phyloP scores from a whole-genome alignment of 2,888 invertebrate species.

The Melinaea menophilus region DNA sequence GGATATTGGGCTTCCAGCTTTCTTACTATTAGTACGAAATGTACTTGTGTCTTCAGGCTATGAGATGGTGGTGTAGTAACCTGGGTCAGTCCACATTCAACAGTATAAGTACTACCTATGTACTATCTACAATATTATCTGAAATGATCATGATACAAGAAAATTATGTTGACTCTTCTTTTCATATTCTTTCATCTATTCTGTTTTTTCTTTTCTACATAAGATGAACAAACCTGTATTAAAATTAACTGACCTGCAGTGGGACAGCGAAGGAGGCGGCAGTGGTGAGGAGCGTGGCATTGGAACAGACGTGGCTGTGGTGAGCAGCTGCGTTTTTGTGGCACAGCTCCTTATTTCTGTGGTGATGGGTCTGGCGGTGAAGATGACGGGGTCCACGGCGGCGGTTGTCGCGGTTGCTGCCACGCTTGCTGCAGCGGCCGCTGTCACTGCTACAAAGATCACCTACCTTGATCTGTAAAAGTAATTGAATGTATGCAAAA shows the following conservation, averaged over 20 bases:
- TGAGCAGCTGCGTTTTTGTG: constrained; percentile 96
- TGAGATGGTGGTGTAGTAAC: no score
- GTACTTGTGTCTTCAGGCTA: no score
- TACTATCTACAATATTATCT: no score
- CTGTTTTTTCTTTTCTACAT: no score
- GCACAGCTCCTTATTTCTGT: constrained; percentile 95
- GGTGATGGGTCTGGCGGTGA: constrained; percentile 91
- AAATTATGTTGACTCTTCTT: no score
- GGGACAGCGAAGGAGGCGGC: constrained; percentile 65
- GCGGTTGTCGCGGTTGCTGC: constrained; percentile 93
- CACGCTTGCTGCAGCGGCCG: constrained; percentile 89
- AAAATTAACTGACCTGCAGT: constrained; percentile 43
- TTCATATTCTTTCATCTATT: no score
- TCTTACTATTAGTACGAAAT: no score
- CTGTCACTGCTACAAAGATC: constrained; percentile 90
- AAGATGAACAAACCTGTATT: background rate
- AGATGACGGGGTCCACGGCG: constrained; percentile 88
- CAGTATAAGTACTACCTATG: no score
- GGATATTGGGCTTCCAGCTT: no score
- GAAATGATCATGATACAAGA: no score
- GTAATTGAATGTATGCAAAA: background rate
- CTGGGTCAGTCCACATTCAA: no score
- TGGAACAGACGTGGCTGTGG: constrained; percentile 96
- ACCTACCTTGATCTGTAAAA: constrained; percentile 90
- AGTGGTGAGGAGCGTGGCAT: constrained; percentile 87